phyloP scores from a whole-genome alignment of 2,113 vertebrate species.

The Bolborhynchus lineola region DNA sequence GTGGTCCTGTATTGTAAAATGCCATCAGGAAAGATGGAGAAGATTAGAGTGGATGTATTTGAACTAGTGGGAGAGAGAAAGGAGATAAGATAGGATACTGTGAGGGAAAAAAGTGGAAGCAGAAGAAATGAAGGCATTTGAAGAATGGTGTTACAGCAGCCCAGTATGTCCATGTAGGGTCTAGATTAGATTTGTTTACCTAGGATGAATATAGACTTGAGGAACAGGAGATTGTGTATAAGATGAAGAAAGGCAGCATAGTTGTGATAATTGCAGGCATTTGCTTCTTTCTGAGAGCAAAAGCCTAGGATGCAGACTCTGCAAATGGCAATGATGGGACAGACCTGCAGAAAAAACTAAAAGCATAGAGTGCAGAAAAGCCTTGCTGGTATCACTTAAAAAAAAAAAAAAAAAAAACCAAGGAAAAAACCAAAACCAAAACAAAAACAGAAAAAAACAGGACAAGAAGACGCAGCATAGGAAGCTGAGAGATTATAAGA shows the following conservation, averaged over 20 bases:
- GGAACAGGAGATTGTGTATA: background rate
- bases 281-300: background rate
- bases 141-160: background rate
- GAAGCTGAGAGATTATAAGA: background rate
- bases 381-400: background rate
- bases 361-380: background rate
- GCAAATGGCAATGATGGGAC: background rate
- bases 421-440: background rate
- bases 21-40: background rate
- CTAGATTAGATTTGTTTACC: background rate
- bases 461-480: background rate
- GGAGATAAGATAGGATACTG: background rate
- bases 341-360: background rate
- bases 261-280: background rate
- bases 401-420: background rate
- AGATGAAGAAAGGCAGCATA: background rate
- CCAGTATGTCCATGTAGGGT: background rate
- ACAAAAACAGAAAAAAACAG: background rate
- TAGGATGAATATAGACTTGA: background rate
- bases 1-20: background rate
- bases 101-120: background rate
- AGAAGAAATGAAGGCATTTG: background rate
- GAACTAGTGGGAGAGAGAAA: background rate
- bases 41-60: background rate
- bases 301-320: background rate